These are phyloP conservation scores for Notothenia rossii DNA, from an alignment of 2,113 vertebrate genomes.

Conservation along the genomic window DNA sequence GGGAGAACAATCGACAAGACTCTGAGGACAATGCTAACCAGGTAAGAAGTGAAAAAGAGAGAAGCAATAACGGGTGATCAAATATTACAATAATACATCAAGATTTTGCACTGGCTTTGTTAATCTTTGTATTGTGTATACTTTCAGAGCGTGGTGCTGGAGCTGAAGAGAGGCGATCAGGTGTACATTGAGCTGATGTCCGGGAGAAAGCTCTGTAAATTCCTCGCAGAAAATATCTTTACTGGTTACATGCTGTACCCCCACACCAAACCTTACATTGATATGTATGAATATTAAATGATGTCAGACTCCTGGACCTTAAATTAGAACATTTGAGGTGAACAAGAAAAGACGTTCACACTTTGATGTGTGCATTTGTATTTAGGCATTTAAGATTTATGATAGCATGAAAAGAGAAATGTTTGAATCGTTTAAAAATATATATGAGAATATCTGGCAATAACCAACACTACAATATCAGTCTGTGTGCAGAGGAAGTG, in stretches of 20 bases:
- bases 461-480: not conserved
- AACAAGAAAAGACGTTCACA: not conserved
- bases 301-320: not conserved
- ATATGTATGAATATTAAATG: not conserved
- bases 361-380: not conserved
- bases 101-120: not conserved
- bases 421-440: not conserved
- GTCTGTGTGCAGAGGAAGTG: conserved; percentile 20
- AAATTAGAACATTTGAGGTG: conserved; percentile 4
- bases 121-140: not conserved
- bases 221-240: conserved; percentile 68
- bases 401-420: not conserved
- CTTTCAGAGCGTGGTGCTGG: conserved; percentile 66
- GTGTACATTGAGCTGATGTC: conserved; percentile 75
- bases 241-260: conserved; percentile 82
- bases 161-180: conserved; percentile 71
- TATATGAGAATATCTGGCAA: conserved; percentile 5
- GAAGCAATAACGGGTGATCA: too few relatives aligned
- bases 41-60: conserved; percentile 16
- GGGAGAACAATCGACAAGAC: conserved; percentile 83
- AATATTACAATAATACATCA: not conserved
- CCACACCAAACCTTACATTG: not conserved
- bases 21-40: conserved; percentile 76
- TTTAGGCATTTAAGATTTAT: not conserved
- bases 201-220: conserved; percentile 75